Evolutionary conservation across 2,888 invertebrate genomes (phyloP).

Genomic region (Drosophila longiperda): DNA sequence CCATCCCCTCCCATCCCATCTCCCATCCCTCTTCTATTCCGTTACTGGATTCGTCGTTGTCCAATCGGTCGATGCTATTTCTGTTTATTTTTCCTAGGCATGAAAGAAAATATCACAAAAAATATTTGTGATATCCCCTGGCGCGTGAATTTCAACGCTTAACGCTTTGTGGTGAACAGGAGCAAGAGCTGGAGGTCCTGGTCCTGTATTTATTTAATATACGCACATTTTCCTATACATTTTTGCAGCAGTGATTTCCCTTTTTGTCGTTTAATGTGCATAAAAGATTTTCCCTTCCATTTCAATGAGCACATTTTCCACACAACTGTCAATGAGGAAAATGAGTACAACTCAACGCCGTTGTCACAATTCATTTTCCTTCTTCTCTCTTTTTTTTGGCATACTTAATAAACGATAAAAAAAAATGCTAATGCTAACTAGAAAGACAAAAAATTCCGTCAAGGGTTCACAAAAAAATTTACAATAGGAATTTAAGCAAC

Average conservation of each 20-base stretch:
- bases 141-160: conserved; percentile 78
- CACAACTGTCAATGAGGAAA: conserved; percentile 75
- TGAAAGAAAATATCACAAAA: not conserved
- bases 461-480: conserved; percentile 1
- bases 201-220: conserved; percentile 76
- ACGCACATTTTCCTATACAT: conserved; percentile 72
- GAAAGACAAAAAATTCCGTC: conserved; percentile 43
- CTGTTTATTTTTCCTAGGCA: not conserved
- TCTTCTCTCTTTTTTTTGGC: conserved; percentile 49
- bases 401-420: conserved; percentile 67
- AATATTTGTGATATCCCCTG: conserved; percentile 27
- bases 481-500: conserved; percentile 41
- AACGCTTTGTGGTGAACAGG: conserved; percentile 71
- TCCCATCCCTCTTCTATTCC: not conserved
- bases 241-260: conserved; percentile 77
- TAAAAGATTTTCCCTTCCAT: conserved; percentile 81
- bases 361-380: conserved; percentile 68
- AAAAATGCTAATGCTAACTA: conserved; percentile 52
- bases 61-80: conserved; percentile 25
- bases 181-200: conserved; percentile 3
- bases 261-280: conserved; percentile 81
- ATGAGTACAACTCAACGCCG: conserved; percentile 39
- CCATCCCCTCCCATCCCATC: not conserved
- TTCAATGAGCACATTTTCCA: conserved; percentile 78
- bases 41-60: conserved; percentile 1